These are phyloP conservation scores for Habropoda laboriosa DNA, from an alignment of 1,140 invertebrate species.

Conservation along the genomic window DNA sequence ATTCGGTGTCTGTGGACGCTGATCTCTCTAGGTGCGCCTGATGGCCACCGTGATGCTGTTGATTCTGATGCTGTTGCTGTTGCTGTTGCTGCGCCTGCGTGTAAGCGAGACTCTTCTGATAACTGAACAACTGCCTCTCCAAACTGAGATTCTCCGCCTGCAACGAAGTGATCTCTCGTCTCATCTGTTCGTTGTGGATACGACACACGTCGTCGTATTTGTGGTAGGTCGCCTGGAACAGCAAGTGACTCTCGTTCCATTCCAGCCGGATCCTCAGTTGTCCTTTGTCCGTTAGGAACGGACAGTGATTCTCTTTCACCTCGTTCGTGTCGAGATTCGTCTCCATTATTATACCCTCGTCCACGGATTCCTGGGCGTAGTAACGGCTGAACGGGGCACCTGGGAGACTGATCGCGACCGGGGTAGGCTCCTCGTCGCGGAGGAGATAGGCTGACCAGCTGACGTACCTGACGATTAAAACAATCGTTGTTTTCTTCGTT, in stretches of 20 bases:
- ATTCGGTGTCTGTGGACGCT: conserved; percentile 88
- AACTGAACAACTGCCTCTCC: conserved; percentile 93
- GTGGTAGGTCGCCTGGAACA: conserved; percentile 93
- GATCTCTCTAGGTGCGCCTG: conserved; percentile 82
- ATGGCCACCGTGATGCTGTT: conserved; percentile 68
- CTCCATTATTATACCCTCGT: conserved; percentile 93
- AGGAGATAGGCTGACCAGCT: conserved; percentile 91
- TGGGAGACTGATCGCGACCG: conserved; percentile 85
- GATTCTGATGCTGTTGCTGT: conserved; percentile 77
- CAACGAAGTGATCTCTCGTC: conserved; percentile 90
- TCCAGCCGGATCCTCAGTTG: conserved; percentile 91
- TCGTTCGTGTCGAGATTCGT: conserved; percentile 90
- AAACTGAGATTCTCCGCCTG: conserved; percentile 93
- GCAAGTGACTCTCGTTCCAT: conserved; percentile 92
- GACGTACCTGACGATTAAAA: conserved; percentile 84
- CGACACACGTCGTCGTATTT: conserved; percentile 93
- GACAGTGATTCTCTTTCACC: conserved; percentile 88
- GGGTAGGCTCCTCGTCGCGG: conserved; percentile 81
- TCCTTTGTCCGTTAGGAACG: conserved; percentile 89
- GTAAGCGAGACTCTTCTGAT: conserved; percentile 92
- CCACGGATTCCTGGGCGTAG: conserved; percentile 91
- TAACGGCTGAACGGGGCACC: conserved; percentile 91
- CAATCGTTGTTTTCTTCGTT: no score
- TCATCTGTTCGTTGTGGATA: conserved; percentile 94
- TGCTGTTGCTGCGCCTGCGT: conserved; percentile 84